Evolutionary conservation across 53 echinoderm and acorn worm species (phyloP).

Genomic region (Actinopyga echinites): DNA sequence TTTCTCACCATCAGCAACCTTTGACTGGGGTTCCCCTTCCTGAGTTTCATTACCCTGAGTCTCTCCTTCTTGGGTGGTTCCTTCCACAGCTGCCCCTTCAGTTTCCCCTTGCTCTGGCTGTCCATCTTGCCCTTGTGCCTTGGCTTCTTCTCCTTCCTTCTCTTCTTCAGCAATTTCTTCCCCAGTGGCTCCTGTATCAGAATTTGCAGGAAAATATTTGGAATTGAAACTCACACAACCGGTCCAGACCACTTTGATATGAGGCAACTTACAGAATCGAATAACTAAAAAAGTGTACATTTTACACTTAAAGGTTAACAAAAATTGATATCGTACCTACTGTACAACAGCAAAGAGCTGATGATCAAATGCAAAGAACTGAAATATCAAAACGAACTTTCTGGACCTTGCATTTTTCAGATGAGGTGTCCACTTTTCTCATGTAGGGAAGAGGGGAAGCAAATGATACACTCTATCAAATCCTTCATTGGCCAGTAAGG

Average conservation of each 20-base stretch:
- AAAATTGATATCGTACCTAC: too few relatives aligned
- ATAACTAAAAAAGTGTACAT: too few relatives aligned
- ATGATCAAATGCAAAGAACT: too few relatives aligned
- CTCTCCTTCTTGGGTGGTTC: slow-evolving; percentile 14
- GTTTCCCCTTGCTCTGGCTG: slow-evolving; percentile 29
- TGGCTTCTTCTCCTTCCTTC: slow-evolving; percentile 24
- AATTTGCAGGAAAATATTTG: background rate
- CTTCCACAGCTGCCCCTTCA: slow-evolving; percentile 42
- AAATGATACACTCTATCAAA: too few relatives aligned
- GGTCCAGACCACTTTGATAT: background rate
- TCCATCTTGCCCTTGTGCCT: slow-evolving; percentile 17
- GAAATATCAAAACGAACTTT: too few relatives aligned
- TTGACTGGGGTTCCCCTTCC: slow-evolving; percentile 5
- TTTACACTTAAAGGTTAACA: too few relatives aligned
- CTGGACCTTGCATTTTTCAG: too few relatives aligned
- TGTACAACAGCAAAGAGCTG: too few relatives aligned
- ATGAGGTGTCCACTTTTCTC: too few relatives aligned
- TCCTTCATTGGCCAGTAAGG: too few relatives aligned
- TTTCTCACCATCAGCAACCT: slow-evolving; percentile 34
- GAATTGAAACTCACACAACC: background rate
- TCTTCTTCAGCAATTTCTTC: slow-evolving; percentile 24
- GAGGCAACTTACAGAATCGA: too few relatives aligned
- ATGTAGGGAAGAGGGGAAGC: too few relatives aligned
- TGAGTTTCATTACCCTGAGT: background rate
- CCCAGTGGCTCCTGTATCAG: background rate